Evolutionary conservation across 2,888 invertebrate genomes (phyloP).

Genomic region (Drosophila parthenogenetica): DNA sequence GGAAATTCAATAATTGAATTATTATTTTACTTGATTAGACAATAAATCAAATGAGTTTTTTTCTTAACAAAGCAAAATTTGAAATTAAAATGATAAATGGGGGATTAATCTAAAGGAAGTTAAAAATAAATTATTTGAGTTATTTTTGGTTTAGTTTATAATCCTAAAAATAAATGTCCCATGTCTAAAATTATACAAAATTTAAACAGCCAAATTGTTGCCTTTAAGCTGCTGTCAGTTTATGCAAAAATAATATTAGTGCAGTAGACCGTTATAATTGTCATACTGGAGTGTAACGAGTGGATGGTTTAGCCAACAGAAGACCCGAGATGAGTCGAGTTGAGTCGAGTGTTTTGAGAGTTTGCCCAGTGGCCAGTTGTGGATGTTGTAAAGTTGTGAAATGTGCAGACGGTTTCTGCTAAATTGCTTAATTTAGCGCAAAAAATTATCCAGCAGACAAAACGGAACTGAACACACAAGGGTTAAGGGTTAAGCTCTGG

Average conservation of each 20-base stretch:
- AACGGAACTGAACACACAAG: slow-evolving; percentile 20
- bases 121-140: not conserved
- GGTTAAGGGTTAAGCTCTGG: slow-evolving; percentile 29
- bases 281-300: slow-evolving; percentile 59
- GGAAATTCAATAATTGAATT: slow-evolving; percentile 10
- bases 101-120: not conserved
- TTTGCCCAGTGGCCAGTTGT: slow-evolving; percentile 40
- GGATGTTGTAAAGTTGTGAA: slow-evolving; percentile 26
- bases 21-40: not conserved
- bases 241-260: slow-evolving; percentile 74
- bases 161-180: too few species aligned
- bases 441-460: slow-evolving; percentile 63
- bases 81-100: too few species aligned
- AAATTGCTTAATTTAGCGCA: slow-evolving; percentile 80
- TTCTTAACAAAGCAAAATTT: too few species aligned
- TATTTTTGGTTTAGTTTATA: not conserved
- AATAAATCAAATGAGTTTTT: not conserved
- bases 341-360: slow-evolving; percentile 5
- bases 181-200: not conserved
- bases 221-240: slow-evolving; percentile 38
- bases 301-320: slow-evolving; percentile 32
- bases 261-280: slow-evolving; percentile 80
- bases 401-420: slow-evolving; percentile 48
- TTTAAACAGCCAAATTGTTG: not conserved
- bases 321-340: slow-evolving; percentile 1